A percentile compares a stretch with the other conserved stretches of the same genome.
These are phyloP conservation scores for Amblyopsis rosae DNA, from an alignment of 2,113 vertebrate genomes.

Conservation along the genomic window DNA sequence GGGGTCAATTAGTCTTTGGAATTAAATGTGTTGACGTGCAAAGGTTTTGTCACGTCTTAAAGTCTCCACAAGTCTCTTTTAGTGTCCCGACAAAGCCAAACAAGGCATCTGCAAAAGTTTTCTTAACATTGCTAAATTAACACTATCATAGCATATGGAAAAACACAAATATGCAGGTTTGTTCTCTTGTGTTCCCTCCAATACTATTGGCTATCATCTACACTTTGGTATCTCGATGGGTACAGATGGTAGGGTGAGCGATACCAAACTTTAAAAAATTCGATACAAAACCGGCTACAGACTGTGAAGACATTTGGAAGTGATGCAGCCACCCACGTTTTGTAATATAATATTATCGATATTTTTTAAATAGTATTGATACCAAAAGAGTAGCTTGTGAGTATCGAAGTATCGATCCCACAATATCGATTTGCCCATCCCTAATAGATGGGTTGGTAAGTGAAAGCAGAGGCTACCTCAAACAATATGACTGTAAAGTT, in stretches of 20 bases:
- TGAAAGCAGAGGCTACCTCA: constrained; percentile 5
- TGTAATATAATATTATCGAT: too few relatives aligned
- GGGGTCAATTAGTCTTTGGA: constrained; percentile 1
- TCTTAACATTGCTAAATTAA: neutral
- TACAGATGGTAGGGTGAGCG: too few relatives aligned
- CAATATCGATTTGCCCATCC: too few relatives aligned
- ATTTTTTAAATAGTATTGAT: too few relatives aligned
- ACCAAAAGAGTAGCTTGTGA: too few relatives aligned
- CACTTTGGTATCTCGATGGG: neutral
- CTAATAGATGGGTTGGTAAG: neutral
- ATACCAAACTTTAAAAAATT: too few relatives aligned
- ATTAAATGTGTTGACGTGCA: neutral
- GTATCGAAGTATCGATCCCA: too few relatives aligned
- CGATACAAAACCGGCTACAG: too few relatives aligned
- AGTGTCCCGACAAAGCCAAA: neutral
- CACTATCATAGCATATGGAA: constrained; percentile 3
- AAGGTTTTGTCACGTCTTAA: neutral
- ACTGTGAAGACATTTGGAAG: too few relatives aligned
- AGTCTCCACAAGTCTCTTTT: neutral
- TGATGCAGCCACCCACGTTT: too few relatives aligned
- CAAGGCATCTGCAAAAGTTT: constrained; percentile 13
- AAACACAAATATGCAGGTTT: constrained; percentile 4
- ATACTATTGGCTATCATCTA: constrained; percentile 39
- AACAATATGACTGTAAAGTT: constrained; percentile 37
- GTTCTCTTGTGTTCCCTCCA: constrained; percentile 22